phyloP scores from a whole-genome alignment of 2,113 vertebrate species.

The Cyanoderma ruficeps region DNA sequence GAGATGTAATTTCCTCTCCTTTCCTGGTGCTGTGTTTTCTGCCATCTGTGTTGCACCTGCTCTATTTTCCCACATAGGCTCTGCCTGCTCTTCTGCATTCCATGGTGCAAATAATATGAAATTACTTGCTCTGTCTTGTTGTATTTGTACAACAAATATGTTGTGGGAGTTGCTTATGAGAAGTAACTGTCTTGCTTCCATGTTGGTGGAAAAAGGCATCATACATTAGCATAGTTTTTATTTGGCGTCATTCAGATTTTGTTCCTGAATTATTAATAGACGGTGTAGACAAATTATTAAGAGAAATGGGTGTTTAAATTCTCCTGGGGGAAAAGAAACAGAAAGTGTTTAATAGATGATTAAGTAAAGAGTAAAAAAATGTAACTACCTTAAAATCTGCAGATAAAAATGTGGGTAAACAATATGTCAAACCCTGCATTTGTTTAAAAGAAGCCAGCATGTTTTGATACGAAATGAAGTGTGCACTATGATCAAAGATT shows the following conservation, averaged over 20 bases:
- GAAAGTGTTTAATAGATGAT: neutral
- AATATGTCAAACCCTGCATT: neutral
- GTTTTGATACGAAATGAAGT: neutral
- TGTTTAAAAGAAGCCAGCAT: neutral
- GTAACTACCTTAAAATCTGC: neutral
- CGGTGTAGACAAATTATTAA: neutral
- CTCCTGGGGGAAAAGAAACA: neutral
- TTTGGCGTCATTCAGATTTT: neutral
- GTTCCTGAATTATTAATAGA: neutral
- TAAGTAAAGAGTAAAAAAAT: neutral
- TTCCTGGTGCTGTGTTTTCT: neutral
- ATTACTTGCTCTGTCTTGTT: neutral
- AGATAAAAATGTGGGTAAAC: neutral
- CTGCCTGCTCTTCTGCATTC: conserved; percentile 1
- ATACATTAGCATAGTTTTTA: neutral
- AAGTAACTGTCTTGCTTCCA: neutral
- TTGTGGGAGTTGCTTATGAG: neutral
- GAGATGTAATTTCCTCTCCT: neutral
- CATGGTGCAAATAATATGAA: neutral
- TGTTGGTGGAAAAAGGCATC: neutral
- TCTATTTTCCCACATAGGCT: neutral
- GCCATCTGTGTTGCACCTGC: neutral
- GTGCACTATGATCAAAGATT: neutral
- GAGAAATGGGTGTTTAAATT: neutral
- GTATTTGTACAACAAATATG: neutral